A percentile compares a stretch with the other conserved stretches of the same genome.
phyloP scores from a whole-genome alignment of 1,140 invertebrate species.

The Mactra quadrangularis region DNA sequence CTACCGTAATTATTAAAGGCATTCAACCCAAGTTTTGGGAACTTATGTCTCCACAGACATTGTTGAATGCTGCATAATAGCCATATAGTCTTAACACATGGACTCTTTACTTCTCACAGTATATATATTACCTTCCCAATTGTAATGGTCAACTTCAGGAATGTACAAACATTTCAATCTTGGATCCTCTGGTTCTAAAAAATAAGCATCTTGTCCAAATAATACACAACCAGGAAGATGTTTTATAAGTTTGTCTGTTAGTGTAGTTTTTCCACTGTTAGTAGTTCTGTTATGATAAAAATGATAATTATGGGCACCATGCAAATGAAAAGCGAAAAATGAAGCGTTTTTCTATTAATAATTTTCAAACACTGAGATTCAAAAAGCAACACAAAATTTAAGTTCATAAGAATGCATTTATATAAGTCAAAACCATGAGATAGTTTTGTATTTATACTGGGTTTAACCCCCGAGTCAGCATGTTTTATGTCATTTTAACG shows the following conservation, averaged over 20 bases:
- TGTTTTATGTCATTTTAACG: too few relatives aligned
- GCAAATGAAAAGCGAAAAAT: too few relatives aligned
- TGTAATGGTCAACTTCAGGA: slow-evolving; percentile 69
- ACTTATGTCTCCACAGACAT: too few relatives aligned
- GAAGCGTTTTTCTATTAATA: not conserved
- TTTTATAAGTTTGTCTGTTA: slow-evolving; percentile 64
- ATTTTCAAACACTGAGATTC: not conserved
- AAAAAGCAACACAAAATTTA: not conserved
- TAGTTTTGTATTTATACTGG: not conserved
- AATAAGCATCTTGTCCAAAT: slow-evolving; percentile 72
- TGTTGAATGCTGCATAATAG: too few relatives aligned
- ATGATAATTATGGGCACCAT: too few relatives aligned
- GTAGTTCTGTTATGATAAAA: slow-evolving; percentile 64
- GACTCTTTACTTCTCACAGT: too few relatives aligned
- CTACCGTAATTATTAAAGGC: too few relatives aligned
- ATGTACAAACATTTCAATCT: slow-evolving; percentile 61
- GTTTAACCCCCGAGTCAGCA: not conserved
- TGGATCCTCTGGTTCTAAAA: slow-evolving; percentile 64
- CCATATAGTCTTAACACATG: too few relatives aligned
- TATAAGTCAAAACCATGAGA: not conserved
- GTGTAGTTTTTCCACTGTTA: slow-evolving; percentile 74
- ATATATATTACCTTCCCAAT: slow-evolving; percentile 73
- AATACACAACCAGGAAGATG: slow-evolving; percentile 58
- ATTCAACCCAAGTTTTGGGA: too few relatives aligned
- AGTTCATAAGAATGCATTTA: not conserved